phyloP scores from a whole-genome alignment of 1,140 invertebrate species.

The Gryllus bimaculatus region DNA sequence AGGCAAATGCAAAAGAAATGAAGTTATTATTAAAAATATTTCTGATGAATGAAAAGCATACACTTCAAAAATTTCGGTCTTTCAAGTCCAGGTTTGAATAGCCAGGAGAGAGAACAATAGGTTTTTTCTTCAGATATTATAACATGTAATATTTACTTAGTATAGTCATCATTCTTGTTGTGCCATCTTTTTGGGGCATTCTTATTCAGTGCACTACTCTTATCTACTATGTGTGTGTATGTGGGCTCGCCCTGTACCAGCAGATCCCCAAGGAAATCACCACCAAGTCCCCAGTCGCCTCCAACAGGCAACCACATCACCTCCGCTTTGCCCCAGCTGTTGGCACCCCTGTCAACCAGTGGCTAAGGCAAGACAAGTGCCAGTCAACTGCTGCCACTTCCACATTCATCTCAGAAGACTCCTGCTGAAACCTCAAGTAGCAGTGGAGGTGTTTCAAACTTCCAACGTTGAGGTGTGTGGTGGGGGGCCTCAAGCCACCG shows the following conservation, averaged over 20 bases:
- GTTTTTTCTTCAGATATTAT: too few species aligned
- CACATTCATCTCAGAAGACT: constrained; percentile 9
- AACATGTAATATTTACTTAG: too few species aligned
- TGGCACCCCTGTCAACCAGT: constrained; percentile 26
- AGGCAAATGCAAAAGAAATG: too few species aligned
- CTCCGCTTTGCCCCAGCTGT: constrained; percentile 25
- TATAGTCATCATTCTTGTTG: neutral
- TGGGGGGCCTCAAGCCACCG: constrained; percentile 13
- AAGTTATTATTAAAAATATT: too few species aligned
- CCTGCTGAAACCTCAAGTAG: constrained; percentile 1
- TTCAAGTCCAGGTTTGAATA: too few species aligned
- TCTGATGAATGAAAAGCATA: too few species aligned
- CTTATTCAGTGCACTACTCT: neutral
- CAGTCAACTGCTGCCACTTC: constrained; percentile 22
- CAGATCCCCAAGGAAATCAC: constrained; percentile 50
- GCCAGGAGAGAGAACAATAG: too few species aligned
- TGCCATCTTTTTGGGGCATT: neutral
- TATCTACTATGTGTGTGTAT: constrained; percentile 31
- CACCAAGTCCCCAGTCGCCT: constrained; percentile 37
- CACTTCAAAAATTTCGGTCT: too few species aligned
- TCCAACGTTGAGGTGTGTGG: constrained; percentile 2
- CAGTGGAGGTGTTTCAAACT: constrained; percentile 12
- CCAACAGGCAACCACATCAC: constrained; percentile 28
- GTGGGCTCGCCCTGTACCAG: constrained; percentile 35
- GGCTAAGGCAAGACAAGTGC: constrained; percentile 12